These are phyloP conservation scores for Tinea trinotella DNA, from an alignment of 2,888 invertebrate species.

Conservation along the genomic window DNA sequence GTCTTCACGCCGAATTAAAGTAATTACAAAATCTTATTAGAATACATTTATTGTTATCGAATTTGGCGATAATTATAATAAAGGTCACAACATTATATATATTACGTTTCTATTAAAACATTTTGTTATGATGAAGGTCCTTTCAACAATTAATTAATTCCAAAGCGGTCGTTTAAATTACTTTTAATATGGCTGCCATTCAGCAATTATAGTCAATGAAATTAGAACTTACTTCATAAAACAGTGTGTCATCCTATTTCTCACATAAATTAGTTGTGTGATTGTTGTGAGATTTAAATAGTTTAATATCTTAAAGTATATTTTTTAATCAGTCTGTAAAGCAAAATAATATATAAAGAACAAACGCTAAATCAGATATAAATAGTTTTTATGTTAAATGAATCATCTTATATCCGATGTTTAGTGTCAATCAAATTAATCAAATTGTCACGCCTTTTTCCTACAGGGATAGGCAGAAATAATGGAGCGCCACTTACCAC, in stretches of 20 bases:
- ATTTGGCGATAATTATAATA: constrained; percentile 10
- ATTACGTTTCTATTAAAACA: neutral
- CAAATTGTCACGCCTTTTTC: too few relatives aligned
- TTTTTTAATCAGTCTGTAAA: too few relatives aligned
- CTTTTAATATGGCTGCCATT: neutral
- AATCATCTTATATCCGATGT: too few relatives aligned
- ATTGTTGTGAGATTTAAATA: too few relatives aligned
- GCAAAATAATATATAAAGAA: too few relatives aligned
- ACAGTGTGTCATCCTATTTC: neutral
- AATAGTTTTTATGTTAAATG: too few relatives aligned
- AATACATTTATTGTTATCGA: neutral
- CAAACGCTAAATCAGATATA: too few relatives aligned
- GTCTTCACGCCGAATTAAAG: constrained; percentile 3
- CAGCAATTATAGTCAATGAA: neutral
- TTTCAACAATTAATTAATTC: neutral
- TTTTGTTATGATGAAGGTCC: constrained; percentile 1
- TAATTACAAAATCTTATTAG: neutral
- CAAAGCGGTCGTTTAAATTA: neutral
- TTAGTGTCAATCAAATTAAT: too few relatives aligned
- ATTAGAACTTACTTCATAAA: neutral
- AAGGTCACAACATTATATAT: neutral
- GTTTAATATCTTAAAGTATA: too few relatives aligned
- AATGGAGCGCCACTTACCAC: too few relatives aligned
- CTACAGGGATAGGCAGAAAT: too few relatives aligned
- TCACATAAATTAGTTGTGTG: too few relatives aligned